Evolutionary conservation across 1,140 invertebrate species (phyloP), one percentile per base, ranked within the genome.

Genomic region (Dermatophagoides farinae): DNA sequence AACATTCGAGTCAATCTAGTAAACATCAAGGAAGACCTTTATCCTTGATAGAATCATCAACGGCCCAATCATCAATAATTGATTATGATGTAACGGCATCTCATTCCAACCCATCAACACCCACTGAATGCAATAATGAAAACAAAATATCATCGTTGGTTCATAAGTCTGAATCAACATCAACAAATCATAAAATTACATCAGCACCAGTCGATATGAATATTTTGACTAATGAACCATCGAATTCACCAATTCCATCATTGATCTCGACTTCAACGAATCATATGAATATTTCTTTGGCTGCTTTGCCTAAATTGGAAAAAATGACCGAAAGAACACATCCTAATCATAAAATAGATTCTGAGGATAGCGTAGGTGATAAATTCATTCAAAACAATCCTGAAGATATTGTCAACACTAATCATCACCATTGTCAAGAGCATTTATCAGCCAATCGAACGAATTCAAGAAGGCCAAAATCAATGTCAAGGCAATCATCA

Each of bases 311-410:
- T 49, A 84, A 82, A 46, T 85, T 95, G 64, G 84, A 83, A 53
- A 86, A 89, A 66, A 96, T 97, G 87, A 97, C 92, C 18, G 90
- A 90, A 72, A 85, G 83, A 0, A 88, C 88, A 0, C 87, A 91
- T 77, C 66, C 66, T 10, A 63, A 62, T 53, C 37, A 46, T 31
- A 55, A 46, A 40, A 52, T 22, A 11, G 16, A 23, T 18, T 2
- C 1, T 5, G 44, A n/a, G 10, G 60, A 63, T 14, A 38, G 51
- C 11, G 57, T 52, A 31, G 41, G 11, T 12, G 1, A 23, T 18
- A 20, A 25, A 14, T 10, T 43, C 14, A 8, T 10, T 41, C 40
- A 14, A 41, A 8, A 41, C 40, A 8, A 41, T 41, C 40, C 9
- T n/a, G n/a, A n/a, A n/a, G n/a, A n/a, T n/a, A n/a, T n/a, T n/a